Base-by-base conservation (phyloP, 2,888 invertebrate species). In the Falcaria lacertinaria region DNA sequence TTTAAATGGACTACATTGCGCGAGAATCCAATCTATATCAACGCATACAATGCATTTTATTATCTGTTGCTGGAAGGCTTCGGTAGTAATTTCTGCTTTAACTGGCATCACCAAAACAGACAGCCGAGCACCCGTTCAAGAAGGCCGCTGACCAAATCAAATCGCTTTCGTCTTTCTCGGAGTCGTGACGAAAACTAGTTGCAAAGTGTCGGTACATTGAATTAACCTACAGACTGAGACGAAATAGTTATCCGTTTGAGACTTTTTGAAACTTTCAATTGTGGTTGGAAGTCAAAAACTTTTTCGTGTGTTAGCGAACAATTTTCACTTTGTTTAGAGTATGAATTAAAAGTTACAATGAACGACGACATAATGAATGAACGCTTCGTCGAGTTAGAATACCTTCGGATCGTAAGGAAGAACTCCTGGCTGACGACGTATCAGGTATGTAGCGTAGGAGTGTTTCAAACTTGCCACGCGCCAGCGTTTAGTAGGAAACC, bases 361-460 rank as follows among this genome's bases (percentile, higher is more conserved):
- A 15, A 11, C 13, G 14, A 45, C 45, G 45, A 41, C 45, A 48
- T 34, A 44, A 62, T 65, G 59, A 40, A 45, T 64, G 52, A 57
- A 19, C 77, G 69, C 58, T 74, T 63, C 44, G 63, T 96, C 54
- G 94, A 95, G 85, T 90, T 91, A 41, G 95, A 96, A 84, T 95
- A 93, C 84, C 84, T 90, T 64, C 92, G 94, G 71, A 91, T 95
- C 63, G 92, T 91, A 66, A 90, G 90, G 57, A 92, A 90, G 68
- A 91, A 91, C 74, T 93, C 92, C 54, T 96, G 95, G 96, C 84
- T 91, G 50, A 78, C 90, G 54, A 82, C 94, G 54, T 95, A 92
- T 81, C 93, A 94, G 93, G 95, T 95, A 62, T 52, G 80, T 76
- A 53, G 57, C 59, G 56, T 66, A 64, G 61, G 58, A 62, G 59